These are phyloP conservation scores for Sander lucioperca DNA, from an alignment of 2,113 vertebrate genomes.

Conservation along the genomic window DNA sequence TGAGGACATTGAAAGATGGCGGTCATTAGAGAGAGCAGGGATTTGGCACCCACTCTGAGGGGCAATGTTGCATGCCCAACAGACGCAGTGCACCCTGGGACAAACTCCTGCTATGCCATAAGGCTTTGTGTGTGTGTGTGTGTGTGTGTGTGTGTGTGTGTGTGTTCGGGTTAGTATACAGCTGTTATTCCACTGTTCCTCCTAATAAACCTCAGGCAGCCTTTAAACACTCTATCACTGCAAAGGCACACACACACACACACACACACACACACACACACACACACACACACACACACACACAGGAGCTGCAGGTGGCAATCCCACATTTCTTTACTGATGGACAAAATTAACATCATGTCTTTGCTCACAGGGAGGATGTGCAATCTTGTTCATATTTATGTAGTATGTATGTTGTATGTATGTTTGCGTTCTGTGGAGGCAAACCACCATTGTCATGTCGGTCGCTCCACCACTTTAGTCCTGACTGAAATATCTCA, in stretches of 20 bases:
- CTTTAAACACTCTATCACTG: conserved; percentile 47
- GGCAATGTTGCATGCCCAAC: conserved; percentile 79
- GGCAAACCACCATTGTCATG: not conserved
- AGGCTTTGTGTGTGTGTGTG: conserved; percentile 32
- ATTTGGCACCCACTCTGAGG: conserved; percentile 69
- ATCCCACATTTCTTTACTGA: not conserved
- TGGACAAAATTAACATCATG: not conserved
- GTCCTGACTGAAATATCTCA: not conserved
- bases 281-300: conserved; percentile 12
- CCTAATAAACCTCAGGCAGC: conserved; percentile 64
- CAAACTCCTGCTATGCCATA: conserved; percentile 57
- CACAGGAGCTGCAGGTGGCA: conserved; percentile 25
- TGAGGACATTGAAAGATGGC: conserved; percentile 76
- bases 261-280: conserved; percentile 2
- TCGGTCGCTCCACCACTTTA: not conserved
- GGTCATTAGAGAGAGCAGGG: conserved; percentile 72
- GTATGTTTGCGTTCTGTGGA: not conserved
- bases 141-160: not conserved
- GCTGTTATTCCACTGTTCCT: conserved; percentile 65
- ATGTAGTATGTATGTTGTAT: not conserved
- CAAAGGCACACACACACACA: not conserved
- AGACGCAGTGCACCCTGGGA: conserved; percentile 65
- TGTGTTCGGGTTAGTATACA: conserved; percentile 53
- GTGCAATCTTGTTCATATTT: not conserved
- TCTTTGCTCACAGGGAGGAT: not conserved